Conservation (phyloP, 1,140 invertebrate species). For the Drosophila subpulchrella region DNA sequence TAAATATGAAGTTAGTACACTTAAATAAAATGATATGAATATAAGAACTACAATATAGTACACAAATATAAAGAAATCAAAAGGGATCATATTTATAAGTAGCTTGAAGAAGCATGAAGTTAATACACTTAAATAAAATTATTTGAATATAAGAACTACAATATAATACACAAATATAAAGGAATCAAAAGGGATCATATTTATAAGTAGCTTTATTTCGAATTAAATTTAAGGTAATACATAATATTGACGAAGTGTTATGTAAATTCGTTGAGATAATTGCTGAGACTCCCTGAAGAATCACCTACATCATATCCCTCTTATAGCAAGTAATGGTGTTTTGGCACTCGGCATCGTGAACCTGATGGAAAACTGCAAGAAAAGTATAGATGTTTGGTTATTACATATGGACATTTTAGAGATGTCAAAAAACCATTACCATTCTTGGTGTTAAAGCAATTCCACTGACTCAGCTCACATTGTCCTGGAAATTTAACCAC, state of each 20-base stretch:
- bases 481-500: constrained; percentile 71
- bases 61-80: too few species aligned
- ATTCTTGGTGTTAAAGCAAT: constrained; percentile 77
- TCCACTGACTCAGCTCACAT: constrained; percentile 72
- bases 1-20: too few species aligned
- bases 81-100: background rate
- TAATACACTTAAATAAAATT: too few species aligned
- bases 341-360: constrained; percentile 66
- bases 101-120: too few species aligned
- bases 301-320: constrained; percentile 51
- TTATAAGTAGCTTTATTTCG: background rate
- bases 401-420: background rate
- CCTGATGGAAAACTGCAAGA: constrained; percentile 58
- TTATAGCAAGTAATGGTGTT: constrained; percentile 62
- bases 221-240: background rate
- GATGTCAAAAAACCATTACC: constrained; percentile 17
- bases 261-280: constrained; percentile 6
- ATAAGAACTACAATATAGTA: too few species aligned
- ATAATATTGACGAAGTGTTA: background rate
- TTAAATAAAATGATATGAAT: too few species aligned
- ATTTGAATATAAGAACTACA: too few species aligned
- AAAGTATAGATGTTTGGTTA: background rate
- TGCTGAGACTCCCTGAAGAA: background rate
- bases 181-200: too few species aligned
- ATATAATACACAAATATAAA: too few species aligned